Evolutionary conservation across 2,113 vertebrate species (phyloP).

Genomic region (Cyprinodon tularosa): DNA sequence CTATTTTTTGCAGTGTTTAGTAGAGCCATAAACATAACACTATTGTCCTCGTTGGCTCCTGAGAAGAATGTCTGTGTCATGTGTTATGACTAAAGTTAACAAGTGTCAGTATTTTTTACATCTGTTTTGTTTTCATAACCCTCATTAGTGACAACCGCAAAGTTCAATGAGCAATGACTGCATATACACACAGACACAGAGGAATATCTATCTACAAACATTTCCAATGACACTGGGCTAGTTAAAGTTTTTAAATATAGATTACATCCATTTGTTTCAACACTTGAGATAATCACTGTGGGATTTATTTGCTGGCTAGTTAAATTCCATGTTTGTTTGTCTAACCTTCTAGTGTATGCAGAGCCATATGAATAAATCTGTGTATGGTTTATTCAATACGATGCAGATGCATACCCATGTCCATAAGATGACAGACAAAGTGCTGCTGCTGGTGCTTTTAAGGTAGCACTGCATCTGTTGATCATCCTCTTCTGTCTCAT

Average conservation of each 20-base stretch:
- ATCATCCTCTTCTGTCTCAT: slow-evolving; percentile 35
- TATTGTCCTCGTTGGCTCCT: slow-evolving; percentile 59
- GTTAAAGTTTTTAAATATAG: slow-evolving; percentile 26
- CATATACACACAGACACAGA: neutral
- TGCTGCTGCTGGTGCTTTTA: slow-evolving; percentile 16
- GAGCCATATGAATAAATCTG: slow-evolving; percentile 13
- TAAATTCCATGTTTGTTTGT: slow-evolving; percentile 35
- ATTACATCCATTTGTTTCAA: slow-evolving; percentile 48
- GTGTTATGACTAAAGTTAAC: slow-evolving; percentile 62
- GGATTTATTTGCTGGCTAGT: slow-evolving; percentile 34
- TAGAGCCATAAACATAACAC: slow-evolving; percentile 65
- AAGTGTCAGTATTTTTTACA: slow-evolving; percentile 42
- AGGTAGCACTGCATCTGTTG: slow-evolving; percentile 31
- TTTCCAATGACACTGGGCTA: slow-evolving; percentile 36
- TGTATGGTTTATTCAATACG: slow-evolving; percentile 16
- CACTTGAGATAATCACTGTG: slow-evolving; percentile 35
- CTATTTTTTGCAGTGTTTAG: no score
- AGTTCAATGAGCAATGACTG: slow-evolving; percentile 27
- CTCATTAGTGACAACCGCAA: slow-evolving; percentile 46
- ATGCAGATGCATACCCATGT: slow-evolving; percentile 4
- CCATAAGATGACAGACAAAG: slow-evolving; percentile 39
- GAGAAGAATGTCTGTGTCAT: slow-evolving; percentile 67
- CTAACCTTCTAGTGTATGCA: slow-evolving; percentile 2
- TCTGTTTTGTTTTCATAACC: slow-evolving; percentile 56
- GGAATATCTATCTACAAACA: slow-evolving; percentile 10